Percentiles rank a stretch among this genome's conserved stretches.
Conservation (phyloP, 1,140 invertebrate genomes). For the Tetramorium alpestre region DNA sequence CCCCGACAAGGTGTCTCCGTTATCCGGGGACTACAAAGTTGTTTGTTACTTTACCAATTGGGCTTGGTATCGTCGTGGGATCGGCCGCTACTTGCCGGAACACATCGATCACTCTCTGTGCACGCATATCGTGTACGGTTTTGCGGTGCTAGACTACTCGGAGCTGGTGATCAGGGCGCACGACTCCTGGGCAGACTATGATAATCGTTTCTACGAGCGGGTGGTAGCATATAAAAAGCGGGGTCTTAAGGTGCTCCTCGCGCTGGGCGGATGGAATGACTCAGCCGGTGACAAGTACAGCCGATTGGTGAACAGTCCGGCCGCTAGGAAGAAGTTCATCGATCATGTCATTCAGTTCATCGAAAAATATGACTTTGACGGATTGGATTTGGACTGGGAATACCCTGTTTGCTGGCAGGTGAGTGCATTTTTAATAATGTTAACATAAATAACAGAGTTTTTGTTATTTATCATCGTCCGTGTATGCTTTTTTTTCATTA, state of each 20-base stretch:
- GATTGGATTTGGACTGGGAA: conserved; percentile 96
- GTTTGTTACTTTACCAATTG: conserved; percentile 98
- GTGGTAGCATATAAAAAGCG: conserved; percentile 92
- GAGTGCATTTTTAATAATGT: not conserved
- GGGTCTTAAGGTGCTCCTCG: conserved; percentile 93
- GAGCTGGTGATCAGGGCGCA: conserved; percentile 92
- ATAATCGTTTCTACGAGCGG: conserved; percentile 94
- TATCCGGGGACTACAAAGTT: conserved; percentile 86
- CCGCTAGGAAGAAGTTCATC: conserved; percentile 90
- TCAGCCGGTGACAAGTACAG: conserved; percentile 95
- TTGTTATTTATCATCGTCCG: not conserved
- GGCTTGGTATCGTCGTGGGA: conserved; percentile 95
- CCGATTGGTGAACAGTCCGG: conserved; percentile 91
- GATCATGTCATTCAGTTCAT: conserved; percentile 91
- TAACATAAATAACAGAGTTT: not conserved
- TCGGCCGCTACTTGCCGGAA: conserved; percentile 93
- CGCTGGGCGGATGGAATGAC: conserved; percentile 96
- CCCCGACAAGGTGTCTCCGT: conserved; percentile 80
- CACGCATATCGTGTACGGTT: conserved; percentile 97
- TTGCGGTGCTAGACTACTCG: conserved; percentile 93
- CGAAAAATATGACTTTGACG: conserved; percentile 94
- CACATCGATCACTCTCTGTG: conserved; percentile 94
- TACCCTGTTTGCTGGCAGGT: conserved; percentile 97
- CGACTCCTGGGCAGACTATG: conserved; percentile 95
- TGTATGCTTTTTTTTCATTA: not conserved